phyloP scores from a whole-genome alignment of 2,888 invertebrate species.

The Eupithecia insigniata region DNA sequence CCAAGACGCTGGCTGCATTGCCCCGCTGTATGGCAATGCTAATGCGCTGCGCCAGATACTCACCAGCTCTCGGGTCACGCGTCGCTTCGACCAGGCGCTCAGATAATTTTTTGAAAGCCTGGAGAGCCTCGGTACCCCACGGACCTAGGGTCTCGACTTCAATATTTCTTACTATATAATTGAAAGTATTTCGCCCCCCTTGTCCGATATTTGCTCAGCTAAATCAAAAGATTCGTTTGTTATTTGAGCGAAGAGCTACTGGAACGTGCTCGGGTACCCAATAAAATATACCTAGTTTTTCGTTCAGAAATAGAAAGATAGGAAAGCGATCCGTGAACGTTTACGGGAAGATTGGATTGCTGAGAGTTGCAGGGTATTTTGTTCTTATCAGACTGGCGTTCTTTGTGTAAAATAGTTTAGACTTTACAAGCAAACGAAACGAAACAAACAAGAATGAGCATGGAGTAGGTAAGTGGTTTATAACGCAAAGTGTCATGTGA shows the following conservation, averaged over 20 bases:
- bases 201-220: background rate
- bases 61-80: no score
- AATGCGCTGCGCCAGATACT: no score
- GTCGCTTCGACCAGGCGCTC: no score
- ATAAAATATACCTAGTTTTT: slow-evolving; percentile 39
- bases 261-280: slow-evolving; percentile 34
- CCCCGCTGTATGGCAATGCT: no score
- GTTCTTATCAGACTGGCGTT: background rate
- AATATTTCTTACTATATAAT: background rate
- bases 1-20: no score
- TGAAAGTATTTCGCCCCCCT: background rate
- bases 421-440: background rate
- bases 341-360: slow-evolving; percentile 29
- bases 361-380: background rate
- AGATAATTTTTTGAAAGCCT: no score
- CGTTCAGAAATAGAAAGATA: slow-evolving; percentile 37
- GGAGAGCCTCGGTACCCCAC: no score
- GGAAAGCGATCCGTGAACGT: slow-evolving; percentile 26
- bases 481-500: no score
- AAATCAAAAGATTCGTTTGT: slow-evolving; percentile 25
- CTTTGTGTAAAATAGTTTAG: background rate
- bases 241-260: slow-evolving; percentile 34
- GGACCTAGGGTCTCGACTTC: no score
- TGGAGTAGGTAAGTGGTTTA: no score
- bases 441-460: background rate